Percentiles rank a stretch among this genome's conserved stretches.
These are phyloP conservation scores for Meloe dianella DNA, from an alignment of 2,888 invertebrate genomes.

Conservation along the genomic window DNA sequence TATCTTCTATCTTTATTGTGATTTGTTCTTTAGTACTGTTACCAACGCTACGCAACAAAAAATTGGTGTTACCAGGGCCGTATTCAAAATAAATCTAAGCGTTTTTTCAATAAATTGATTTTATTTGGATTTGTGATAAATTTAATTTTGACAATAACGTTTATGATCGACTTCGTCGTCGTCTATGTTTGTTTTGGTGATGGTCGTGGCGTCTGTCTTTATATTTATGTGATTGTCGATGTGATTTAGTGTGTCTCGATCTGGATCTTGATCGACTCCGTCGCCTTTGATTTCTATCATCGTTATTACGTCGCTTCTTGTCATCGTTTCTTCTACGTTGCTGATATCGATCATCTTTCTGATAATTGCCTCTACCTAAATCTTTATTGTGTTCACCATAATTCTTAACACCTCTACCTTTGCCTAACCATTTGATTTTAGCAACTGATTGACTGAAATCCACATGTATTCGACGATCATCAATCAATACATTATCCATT, in stretches of 20 bases:
- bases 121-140: too few species aligned
- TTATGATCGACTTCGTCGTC: background rate
- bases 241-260: background rate
- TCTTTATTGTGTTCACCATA: slow-evolving; percentile 57
- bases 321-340: slow-evolving; percentile 1
- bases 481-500: slow-evolving; percentile 99
- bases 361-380: slow-evolving; percentile 51
- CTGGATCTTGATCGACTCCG: background rate
- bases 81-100: too few species aligned
- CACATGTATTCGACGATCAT: slow-evolving; percentile 97
- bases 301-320: background rate
- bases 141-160: background rate
- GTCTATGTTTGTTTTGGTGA: background rate
- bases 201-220: too few species aligned
- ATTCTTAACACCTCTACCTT: slow-evolving; percentile 78
- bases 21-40: too few species aligned
- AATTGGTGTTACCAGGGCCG: too few species aligned
- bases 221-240: background rate
- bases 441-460: slow-evolving; percentile 99
- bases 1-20: too few species aligned
- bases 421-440: slow-evolving; percentile 89
- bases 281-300: background rate
- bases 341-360: slow-evolving; percentile 29
- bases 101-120: too few species aligned
- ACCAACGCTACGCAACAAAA: too few species aligned